A percentile compares a stretch with the other conserved stretches of the same genome.
These are phyloP conservation scores for Anoplolepis gracilipes DNA, from an alignment of 1,140 invertebrate species.

Conservation along the genomic window DNA sequence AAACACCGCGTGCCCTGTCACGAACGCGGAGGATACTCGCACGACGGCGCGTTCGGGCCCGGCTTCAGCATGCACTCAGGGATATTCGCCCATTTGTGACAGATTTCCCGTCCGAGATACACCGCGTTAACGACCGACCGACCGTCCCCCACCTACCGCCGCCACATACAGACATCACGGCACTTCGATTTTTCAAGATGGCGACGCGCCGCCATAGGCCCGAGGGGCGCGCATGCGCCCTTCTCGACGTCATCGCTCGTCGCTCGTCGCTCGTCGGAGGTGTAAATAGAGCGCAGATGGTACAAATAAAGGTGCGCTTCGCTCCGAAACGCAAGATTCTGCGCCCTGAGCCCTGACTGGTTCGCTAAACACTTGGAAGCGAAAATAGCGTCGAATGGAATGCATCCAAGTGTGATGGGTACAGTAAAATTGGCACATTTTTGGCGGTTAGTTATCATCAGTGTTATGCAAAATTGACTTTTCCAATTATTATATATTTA, in stretches of 20 bases:
- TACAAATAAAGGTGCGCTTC: too few species aligned
- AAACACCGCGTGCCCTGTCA: neutral
- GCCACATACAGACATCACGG: constrained; percentile 82
- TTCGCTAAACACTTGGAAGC: too few species aligned
- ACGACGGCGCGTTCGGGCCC: constrained; percentile 34
- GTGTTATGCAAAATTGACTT: too few species aligned
- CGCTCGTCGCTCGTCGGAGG: too few species aligned
- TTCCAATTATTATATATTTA: too few species aligned
- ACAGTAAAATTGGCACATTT: neutral
- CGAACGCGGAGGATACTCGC: constrained; percentile 8
- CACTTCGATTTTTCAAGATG: constrained; percentile 82
- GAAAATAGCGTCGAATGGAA: too few species aligned
- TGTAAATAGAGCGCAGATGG: too few species aligned
- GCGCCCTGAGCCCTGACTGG: too few species aligned
- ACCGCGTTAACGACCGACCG: constrained; percentile 81
- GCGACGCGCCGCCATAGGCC: constrained; percentile 73
- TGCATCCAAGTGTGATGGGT: too few species aligned
- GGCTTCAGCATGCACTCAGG: constrained; percentile 62
- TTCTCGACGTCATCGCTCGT: too few species aligned
- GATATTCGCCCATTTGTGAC: constrained; percentile 84
- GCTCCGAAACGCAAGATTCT: too few species aligned
- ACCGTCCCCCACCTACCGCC: constrained; percentile 81
- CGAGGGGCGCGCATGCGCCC: neutral
- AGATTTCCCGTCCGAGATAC: constrained; percentile 80
- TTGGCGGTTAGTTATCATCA: neutral